Percentiles rank a stretch among this genome's conserved stretches.
Conservation (phyloP, 2,113 vertebrate genomes). For the Solea solea region DNA sequence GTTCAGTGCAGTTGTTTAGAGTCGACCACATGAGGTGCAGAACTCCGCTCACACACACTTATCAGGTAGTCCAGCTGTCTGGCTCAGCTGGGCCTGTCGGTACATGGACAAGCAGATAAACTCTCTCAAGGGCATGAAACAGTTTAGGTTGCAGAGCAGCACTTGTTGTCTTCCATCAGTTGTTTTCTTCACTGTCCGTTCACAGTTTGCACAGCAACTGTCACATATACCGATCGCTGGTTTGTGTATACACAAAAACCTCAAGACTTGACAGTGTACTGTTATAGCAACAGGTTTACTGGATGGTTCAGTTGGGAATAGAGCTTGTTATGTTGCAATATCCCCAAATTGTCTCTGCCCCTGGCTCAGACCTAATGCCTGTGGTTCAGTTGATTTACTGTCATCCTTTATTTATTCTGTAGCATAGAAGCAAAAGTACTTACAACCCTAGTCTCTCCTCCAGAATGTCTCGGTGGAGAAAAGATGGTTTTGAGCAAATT, state of each 20-base stretch:
- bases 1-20: slow-evolving; percentile 20
- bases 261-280: not conserved
- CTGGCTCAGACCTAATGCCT: not conserved
- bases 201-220: not conserved
- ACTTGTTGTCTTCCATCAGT: not conserved
- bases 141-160: slow-evolving; percentile 19
- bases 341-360: too few species aligned
- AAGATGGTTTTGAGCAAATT: slow-evolving; percentile 48
- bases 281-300: not conserved
- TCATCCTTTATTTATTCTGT: not conserved
- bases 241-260: slow-evolving; percentile 43
- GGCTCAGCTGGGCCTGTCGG: slow-evolving; percentile 27
- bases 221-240: too few species aligned
- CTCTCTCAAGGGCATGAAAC: slow-evolving; percentile 41
- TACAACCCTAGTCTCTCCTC: slow-evolving; percentile 59
- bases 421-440: slow-evolving; percentile 39
- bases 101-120: slow-evolving; percentile 59
- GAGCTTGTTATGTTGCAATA: not conserved
- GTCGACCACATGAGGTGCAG: slow-evolving; percentile 14
- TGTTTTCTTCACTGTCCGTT: not conserved
- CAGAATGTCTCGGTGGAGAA: slow-evolving; percentile 47
- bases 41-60: slow-evolving; percentile 46
- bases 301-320: not conserved
- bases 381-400: not conserved
- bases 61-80: slow-evolving; percentile 69